Evolutionary conservation across 1,140 invertebrate genomes (phyloP).

Genomic region (Portunus trituberculatus): DNA sequence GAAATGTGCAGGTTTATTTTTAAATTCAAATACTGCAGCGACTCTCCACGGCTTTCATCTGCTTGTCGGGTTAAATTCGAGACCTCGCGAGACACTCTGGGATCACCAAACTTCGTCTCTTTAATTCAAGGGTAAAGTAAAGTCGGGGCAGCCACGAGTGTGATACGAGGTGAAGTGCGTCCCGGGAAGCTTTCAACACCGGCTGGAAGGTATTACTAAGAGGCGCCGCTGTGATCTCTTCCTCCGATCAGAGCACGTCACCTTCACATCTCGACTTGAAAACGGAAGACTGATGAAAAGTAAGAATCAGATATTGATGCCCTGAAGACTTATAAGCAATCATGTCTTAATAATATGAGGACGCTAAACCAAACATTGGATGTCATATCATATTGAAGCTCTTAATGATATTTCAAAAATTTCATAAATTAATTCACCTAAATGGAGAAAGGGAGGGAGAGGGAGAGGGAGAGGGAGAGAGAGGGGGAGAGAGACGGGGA

Average conservation of each 20-base stretch:
- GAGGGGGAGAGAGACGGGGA: neutral
- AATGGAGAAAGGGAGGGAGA: neutral
- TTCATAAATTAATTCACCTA: no score
- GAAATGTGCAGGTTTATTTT: neutral
- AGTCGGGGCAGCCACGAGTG: neutral
- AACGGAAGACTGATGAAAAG: conserved; percentile 1
- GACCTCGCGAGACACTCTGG: neutral
- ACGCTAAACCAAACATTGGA: no score
- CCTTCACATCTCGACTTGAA: neutral
- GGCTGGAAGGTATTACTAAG: neutral
- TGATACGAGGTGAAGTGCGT: neutral
- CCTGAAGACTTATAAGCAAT: no score
- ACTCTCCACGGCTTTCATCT: neutral
- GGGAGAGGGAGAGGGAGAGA: conserved; percentile 37
- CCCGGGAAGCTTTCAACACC: neutral
- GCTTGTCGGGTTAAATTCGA: neutral
- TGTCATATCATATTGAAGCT: no score
- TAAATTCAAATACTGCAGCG: neutral
- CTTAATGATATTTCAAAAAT: neutral
- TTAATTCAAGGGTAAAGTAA: neutral
- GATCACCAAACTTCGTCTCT: neutral
- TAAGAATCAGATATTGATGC: no score
- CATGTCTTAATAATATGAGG: no score
- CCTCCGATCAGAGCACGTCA: neutral
- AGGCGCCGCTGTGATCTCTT: neutral